These are phyloP conservation scores for Amphimallon solstitiale DNA, from an alignment of 2,888 invertebrate genomes.

Conservation along the genomic window DNA sequence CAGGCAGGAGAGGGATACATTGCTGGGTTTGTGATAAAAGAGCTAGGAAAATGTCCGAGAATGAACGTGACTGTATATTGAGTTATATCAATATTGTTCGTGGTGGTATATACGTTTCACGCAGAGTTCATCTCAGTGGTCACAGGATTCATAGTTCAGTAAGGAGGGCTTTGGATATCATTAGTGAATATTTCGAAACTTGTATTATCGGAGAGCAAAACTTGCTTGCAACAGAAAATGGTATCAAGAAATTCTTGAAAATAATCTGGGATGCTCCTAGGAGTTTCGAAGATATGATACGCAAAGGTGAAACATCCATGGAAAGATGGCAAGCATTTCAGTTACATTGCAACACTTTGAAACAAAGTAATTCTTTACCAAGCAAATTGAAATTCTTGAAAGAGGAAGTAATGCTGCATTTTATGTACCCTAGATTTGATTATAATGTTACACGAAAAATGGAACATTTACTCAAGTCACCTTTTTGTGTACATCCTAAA, in stretches of 20 bases:
- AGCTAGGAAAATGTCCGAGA: constrained; percentile 80
- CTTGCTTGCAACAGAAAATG: constrained; percentile 78
- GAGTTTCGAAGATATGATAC: constrained; percentile 57
- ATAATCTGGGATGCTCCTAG: constrained; percentile 70
- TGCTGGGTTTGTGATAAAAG: constrained; percentile 96
- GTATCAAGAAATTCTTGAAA: constrained; percentile 74
- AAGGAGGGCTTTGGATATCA: constrained; percentile 78
- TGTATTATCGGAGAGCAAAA: constrained; percentile 85
- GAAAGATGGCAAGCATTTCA: constrained; percentile 77
- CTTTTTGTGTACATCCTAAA: constrained; percentile 98
- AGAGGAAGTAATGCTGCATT: constrained; percentile 90
- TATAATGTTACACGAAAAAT: constrained; percentile 95
- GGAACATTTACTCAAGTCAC: constrained; percentile 97
- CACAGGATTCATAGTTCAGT: constrained; percentile 81
- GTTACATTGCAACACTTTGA: constrained; percentile 65
- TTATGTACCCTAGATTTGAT: constrained; percentile 93
- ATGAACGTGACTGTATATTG: constrained; percentile 82
- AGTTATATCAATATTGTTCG: constrained; percentile 85
- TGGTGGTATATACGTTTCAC: constrained; percentile 77
- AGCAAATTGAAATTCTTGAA: constrained; percentile 68
- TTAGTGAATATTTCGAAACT: constrained; percentile 80
- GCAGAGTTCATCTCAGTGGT: constrained; percentile 76
- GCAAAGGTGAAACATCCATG: constrained; percentile 64
- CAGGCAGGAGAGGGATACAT: constrained; percentile 97
- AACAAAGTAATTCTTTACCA: constrained; percentile 61